Conservation (phyloP, 2,797 vertebrate species). For the Apogon hyalosoma region DNA sequence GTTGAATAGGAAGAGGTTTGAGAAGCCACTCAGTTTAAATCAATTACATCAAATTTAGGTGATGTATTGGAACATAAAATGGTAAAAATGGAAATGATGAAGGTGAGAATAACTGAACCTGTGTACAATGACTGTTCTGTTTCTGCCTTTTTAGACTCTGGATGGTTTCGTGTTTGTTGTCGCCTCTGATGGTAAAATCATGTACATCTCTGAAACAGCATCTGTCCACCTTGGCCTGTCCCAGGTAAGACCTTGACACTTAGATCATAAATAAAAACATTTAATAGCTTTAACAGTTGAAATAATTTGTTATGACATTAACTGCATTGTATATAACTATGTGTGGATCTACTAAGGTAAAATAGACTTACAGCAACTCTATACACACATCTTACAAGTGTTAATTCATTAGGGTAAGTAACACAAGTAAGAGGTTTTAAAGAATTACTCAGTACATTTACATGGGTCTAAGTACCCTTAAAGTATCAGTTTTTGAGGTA, state of each 20-base stretch:
- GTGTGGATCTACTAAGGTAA: too few relatives aligned
- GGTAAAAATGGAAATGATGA: neutral
- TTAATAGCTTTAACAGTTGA: too few relatives aligned
- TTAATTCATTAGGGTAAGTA: too few relatives aligned
- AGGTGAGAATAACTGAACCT: neutral
- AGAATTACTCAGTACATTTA: too few relatives aligned
- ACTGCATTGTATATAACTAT: too few relatives aligned
- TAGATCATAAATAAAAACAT: too few relatives aligned
- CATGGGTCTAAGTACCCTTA: too few relatives aligned
- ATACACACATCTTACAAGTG: too few relatives aligned
- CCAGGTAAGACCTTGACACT: constrained; percentile 84
- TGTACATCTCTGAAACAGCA: constrained; percentile 97
- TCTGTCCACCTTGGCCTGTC: constrained; percentile 95
- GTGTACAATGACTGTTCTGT: neutral
- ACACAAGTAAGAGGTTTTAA: too few relatives aligned
- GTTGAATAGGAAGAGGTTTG: neutral
- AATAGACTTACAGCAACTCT: too few relatives aligned
- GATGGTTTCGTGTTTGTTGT: constrained; percentile 97
- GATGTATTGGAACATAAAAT: neutral
- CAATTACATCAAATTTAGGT: neutral
- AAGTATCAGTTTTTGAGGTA: too few relatives aligned
- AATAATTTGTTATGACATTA: too few relatives aligned
- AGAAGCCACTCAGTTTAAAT: neutral
- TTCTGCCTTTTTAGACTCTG: constrained; percentile 86
- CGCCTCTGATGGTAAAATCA: constrained; percentile 95